Percentiles rank a stretch among this genome's conserved stretches.
Conservation (phyloP, 1,140 invertebrate genomes). For the Antheraea pernyi region DNA sequence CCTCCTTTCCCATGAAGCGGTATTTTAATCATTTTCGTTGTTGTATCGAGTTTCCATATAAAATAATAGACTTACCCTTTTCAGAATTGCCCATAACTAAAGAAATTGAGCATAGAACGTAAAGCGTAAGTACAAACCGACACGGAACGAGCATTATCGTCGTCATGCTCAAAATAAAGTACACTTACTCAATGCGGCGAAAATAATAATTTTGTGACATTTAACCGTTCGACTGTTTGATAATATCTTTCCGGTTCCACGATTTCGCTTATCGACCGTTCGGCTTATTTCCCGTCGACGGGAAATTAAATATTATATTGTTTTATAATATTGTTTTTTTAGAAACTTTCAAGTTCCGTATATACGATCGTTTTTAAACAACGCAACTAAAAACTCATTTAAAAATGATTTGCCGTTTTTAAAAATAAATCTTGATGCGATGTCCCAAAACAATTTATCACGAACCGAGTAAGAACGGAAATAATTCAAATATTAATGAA, state of each 20-base stretch:
- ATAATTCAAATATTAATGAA: too few relatives aligned
- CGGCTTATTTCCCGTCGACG: background rate
- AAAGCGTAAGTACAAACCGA: slow-evolving; percentile 8
- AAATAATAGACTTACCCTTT: slow-evolving; percentile 7
- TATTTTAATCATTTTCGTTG: background rate
- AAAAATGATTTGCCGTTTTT: too few relatives aligned
- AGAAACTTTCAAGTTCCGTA: background rate
- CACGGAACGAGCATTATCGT: slow-evolving; percentile 26
- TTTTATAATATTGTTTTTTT: background rate
- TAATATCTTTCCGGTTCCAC: slow-evolving; percentile 38
- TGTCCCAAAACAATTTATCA: too few relatives aligned
- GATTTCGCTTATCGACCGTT: slow-evolving; percentile 22
- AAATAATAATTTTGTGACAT: slow-evolving; percentile 30
- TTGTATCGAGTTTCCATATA: background rate
- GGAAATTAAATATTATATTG: background rate
- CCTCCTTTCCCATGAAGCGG: too few relatives aligned
- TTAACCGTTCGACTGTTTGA: slow-evolving; percentile 18
- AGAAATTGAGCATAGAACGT: slow-evolving; percentile 8
- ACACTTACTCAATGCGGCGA: slow-evolving; percentile 26
- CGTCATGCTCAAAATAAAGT: slow-evolving; percentile 32
- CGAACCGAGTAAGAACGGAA: too few relatives aligned
- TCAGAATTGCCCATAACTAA: background rate
- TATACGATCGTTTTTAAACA: background rate
- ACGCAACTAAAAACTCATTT: too few relatives aligned
- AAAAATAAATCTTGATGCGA: too few relatives aligned